Conservation (phyloP, 1,140 invertebrate species). For the Melipona quadrifasciata region DNA sequence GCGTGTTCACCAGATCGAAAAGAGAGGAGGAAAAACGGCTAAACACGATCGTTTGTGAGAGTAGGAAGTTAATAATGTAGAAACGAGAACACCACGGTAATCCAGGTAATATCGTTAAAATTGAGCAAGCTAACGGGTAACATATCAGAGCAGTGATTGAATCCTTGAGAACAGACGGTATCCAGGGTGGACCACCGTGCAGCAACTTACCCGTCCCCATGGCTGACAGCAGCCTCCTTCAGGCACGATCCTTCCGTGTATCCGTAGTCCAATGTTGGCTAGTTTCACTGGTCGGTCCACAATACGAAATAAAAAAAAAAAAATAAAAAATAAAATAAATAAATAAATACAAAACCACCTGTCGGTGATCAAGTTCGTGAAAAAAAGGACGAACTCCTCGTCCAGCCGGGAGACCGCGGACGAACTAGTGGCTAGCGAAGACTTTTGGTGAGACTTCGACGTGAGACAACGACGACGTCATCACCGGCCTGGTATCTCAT, state of each 20-base stretch:
- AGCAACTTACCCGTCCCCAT: conserved; percentile 80
- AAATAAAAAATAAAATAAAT: conserved; percentile 39
- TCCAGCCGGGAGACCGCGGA: conserved; percentile 78
- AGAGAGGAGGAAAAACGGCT: conserved; percentile 2
- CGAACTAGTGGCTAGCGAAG: conserved; percentile 75
- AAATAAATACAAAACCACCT: conserved; percentile 31
- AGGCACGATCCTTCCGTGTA: conserved; percentile 71
- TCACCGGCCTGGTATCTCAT: conserved; percentile 68
- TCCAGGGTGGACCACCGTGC: conserved; percentile 22
- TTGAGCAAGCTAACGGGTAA: background rate
- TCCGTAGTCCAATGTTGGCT: conserved; percentile 70
- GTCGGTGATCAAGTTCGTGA: conserved; percentile 32
- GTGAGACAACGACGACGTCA: conserved; percentile 74
- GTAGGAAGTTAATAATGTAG: background rate
- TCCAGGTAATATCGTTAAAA: conserved; percentile 14
- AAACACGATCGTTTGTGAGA: background rate
- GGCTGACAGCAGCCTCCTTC: conserved; percentile 77
- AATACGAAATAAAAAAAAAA: conserved; percentile 44
- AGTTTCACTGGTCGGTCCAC: conserved; percentile 65
- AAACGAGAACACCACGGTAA: background rate
- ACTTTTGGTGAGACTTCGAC: conserved; percentile 74
- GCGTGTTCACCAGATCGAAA: background rate
- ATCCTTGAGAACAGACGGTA: conserved; percentile 26
- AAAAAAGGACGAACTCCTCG: conserved; percentile 67
- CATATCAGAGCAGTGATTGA: background rate